Evolutionary conservation across 1,140 invertebrate genomes (phyloP).

Genomic region (Drosophila virilis): DNA sequence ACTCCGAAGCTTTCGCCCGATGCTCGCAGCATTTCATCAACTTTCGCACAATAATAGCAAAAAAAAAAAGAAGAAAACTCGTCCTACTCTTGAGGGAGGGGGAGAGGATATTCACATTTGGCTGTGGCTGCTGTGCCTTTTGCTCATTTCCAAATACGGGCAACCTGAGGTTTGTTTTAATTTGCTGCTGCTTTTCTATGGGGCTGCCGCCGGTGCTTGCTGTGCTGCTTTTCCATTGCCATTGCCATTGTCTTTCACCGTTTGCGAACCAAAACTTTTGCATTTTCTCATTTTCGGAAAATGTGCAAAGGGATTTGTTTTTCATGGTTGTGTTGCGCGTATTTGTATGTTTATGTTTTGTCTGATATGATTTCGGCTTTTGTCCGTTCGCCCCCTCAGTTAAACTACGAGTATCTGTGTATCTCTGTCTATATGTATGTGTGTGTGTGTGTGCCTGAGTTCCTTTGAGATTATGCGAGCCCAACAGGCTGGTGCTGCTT

Average conservation of each 20-base stretch:
- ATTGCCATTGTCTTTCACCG: constrained; percentile 66
- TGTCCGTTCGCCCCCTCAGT: constrained; percentile 44
- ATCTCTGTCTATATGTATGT: constrained; percentile 2
- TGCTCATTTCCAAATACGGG: constrained; percentile 81
- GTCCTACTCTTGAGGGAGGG: background rate
- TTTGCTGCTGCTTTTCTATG: constrained; percentile 81
- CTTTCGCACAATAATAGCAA: background rate
- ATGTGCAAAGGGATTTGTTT: constrained; percentile 82
- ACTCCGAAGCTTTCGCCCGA: constrained; percentile 2
- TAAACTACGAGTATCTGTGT: constrained; percentile 13
- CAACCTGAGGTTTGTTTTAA: constrained; percentile 83
- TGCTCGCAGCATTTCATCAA: constrained; percentile 42
- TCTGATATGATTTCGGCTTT: constrained; percentile 78
- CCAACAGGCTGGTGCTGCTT: constrained; percentile 16
- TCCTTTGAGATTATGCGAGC: constrained; percentile 75
- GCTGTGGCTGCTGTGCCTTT: constrained; percentile 38
- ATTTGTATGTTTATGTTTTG: constrained; percentile 73
- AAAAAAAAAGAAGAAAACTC: constrained; percentile 11
- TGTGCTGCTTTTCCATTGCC: background rate
- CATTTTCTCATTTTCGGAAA: constrained; percentile 83
- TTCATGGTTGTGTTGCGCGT: constrained; percentile 69
- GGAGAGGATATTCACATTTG: background rate
- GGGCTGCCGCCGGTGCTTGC: constrained; percentile 2
- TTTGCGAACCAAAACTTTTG: constrained; percentile 72
- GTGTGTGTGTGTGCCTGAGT: constrained; percentile 26